Evolutionary conservation across 92 coral and sea anemone genomes (phyloP).

Genomic region (Phenganax stokvisi): DNA sequence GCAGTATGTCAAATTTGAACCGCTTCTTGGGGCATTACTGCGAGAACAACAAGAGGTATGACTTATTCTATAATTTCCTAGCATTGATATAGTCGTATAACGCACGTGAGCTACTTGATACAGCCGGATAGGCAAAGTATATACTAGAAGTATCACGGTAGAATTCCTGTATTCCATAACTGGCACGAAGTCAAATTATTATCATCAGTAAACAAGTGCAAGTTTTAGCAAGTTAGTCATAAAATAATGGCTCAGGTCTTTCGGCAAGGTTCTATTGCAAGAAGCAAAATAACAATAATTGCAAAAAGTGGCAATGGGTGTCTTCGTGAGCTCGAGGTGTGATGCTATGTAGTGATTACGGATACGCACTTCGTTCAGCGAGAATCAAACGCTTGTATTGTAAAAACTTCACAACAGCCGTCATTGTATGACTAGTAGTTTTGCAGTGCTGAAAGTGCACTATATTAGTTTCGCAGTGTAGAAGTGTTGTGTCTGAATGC

Average conservation of each 20-base stretch:
- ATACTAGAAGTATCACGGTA: constrained; percentile 1
- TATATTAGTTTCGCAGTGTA: not conserved
- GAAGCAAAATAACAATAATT: not conserved
- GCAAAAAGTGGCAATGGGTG: constrained; percentile 5
- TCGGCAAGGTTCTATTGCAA: not conserved
- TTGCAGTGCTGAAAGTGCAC: not conserved
- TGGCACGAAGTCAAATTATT: constrained; percentile 16
- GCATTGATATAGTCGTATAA: not conserved
- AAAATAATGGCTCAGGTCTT: not conserved
- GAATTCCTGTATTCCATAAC: constrained; percentile 18
- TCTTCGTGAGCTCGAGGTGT: constrained; percentile 6
- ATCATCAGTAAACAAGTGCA: not conserved
- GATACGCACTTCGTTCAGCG: constrained; percentile 25
- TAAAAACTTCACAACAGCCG: not conserved
- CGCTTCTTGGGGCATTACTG: constrained; percentile 28
- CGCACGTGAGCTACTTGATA: not conserved
- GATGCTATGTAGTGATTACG: constrained; percentile 13
- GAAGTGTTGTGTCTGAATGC: not conserved
- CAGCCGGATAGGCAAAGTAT: constrained; percentile 2
- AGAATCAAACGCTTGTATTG: constrained; percentile 8
- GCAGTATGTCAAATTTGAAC: constrained; percentile 30
- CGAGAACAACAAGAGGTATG: constrained; percentile 28
- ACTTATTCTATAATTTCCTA: not conserved
- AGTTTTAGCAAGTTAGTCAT: not conserved
- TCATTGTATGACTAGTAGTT: too few relatives aligned